Conservation (phyloP, 1,140 invertebrate species). For the Globodera ellingtonae region DNA sequence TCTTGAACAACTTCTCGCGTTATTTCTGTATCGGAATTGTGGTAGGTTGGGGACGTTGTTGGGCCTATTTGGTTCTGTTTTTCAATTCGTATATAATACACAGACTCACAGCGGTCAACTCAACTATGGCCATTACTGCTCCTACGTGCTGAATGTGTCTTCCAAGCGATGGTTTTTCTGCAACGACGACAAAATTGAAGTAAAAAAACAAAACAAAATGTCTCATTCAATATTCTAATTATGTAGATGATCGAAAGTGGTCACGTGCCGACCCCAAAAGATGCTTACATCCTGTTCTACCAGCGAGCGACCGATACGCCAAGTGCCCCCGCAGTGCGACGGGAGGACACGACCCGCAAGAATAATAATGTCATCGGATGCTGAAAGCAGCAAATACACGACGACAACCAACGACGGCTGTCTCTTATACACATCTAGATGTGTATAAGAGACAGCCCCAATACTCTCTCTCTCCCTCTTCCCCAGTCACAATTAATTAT, state of each 20-base stretch:
- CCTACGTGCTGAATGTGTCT: slow-evolving; percentile 14
- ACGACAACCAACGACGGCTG: too few relatives aligned
- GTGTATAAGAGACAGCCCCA: too few relatives aligned
- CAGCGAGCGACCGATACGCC: not conserved
- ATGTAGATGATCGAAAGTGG: slow-evolving; percentile 21
- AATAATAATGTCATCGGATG: too few relatives aligned
- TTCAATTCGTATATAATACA: not conserved
- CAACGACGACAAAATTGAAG: slow-evolving; percentile 27
- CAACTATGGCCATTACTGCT: slow-evolving; percentile 32
- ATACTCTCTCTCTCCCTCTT: too few relatives aligned
- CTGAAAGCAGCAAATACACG: too few relatives aligned
- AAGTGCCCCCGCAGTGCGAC: too few relatives aligned
- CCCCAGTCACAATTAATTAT: too few relatives aligned
- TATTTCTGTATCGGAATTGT: slow-evolving; percentile 31
- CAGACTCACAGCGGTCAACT: slow-evolving; percentile 32
- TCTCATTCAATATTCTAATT: not conserved
- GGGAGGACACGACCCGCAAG: too few relatives aligned
- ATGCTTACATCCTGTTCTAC: slow-evolving; percentile 34
- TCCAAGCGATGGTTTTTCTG: slow-evolving; percentile 28
- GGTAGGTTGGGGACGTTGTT: not conserved
- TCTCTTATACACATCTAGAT: too few relatives aligned
- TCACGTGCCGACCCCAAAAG: not conserved
- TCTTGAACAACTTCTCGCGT: not conserved
- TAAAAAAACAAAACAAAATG: not conserved
- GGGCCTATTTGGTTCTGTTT: not conserved